phyloP scores from a whole-genome alignment of 2,888 invertebrate species.

The Geotrupes spiniger region DNA sequence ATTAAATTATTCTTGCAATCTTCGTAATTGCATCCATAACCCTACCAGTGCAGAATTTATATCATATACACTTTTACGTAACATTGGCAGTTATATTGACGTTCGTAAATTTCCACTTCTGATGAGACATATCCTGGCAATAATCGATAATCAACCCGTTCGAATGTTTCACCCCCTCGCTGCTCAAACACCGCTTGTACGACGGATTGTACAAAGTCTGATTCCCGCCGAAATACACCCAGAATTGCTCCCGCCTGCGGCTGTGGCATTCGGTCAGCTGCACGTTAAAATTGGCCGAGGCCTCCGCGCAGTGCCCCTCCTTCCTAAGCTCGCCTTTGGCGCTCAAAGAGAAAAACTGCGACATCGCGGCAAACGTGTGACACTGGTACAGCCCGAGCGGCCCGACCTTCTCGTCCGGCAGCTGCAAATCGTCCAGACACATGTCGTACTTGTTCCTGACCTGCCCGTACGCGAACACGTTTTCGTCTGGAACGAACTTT shows the following conservation, averaged over 20 bases:
- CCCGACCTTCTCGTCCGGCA: slow-evolving; percentile 60
- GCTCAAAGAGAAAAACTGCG: slow-evolving; percentile 76
- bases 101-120: slow-evolving; percentile 45
- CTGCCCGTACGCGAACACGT: slow-evolving; percentile 72
- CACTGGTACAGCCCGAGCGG: slow-evolving; percentile 75
- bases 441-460: slow-evolving; percentile 59
- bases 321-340: slow-evolving; percentile 68
- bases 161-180: slow-evolving; percentile 44
- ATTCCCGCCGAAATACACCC: slow-evolving; percentile 40
- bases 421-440: slow-evolving; percentile 79
- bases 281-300: slow-evolving; percentile 51
- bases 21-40: no score
- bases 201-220: slow-evolving; percentile 45
- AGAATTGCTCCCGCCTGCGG: slow-evolving; percentile 47
- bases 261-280: slow-evolving; percentile 53
- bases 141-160: slow-evolving; percentile 41
- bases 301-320: slow-evolving; percentile 73
- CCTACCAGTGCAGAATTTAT: background rate
- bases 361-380: slow-evolving; percentile 61
- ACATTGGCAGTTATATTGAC: slow-evolving; percentile 37
- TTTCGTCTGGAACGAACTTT: slow-evolving; percentile 85
- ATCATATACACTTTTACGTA: background rate
- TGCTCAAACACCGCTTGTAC: slow-evolving; percentile 44
- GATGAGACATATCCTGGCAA: slow-evolving; percentile 40
- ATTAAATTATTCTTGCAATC: no score